Percentiles rank a stretch among this genome's conserved stretches.
phyloP scores from a whole-genome alignment of 2,797 vertebrate species.

The Alauda arvensis region DNA sequence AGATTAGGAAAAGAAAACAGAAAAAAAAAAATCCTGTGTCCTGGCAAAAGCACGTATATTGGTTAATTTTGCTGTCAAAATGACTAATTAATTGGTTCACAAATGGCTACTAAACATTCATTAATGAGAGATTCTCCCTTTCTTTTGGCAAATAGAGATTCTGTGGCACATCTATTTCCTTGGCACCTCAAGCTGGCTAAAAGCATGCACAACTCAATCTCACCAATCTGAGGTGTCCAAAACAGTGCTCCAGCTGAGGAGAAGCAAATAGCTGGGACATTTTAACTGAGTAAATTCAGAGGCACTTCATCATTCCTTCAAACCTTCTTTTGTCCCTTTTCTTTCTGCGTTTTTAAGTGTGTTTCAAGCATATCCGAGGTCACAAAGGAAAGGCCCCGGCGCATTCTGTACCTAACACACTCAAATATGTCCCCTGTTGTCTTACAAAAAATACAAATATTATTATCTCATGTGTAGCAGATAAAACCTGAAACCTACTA shows the following conservation, averaged over 20 bases:
- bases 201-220: slow-evolving; percentile 80
- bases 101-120: slow-evolving; percentile 83
- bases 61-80: slow-evolving; percentile 81
- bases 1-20: too few relatives aligned
- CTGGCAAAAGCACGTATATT: slow-evolving; percentile 63
- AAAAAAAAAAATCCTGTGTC: too few relatives aligned
- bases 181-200: slow-evolving; percentile 67
- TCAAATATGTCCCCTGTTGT: background rate
- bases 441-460: background rate
- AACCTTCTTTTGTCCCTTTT: slow-evolving; percentile 51
- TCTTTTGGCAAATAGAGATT: slow-evolving; percentile 73
- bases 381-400: background rate
- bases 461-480: background rate
- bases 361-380: background rate
- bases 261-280: slow-evolving; percentile 75
- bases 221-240: slow-evolving; percentile 49
- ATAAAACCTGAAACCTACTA: background rate
- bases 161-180: slow-evolving; percentile 65
- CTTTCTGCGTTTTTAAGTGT: slow-evolving; percentile 23
- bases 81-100: slow-evolving; percentile 86
- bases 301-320: slow-evolving; percentile 73
- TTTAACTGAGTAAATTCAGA: slow-evolving; percentile 72
- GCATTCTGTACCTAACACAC: background rate
- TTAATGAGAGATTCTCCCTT: slow-evolving; percentile 86
- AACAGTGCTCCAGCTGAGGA: slow-evolving; percentile 71